phyloP scores from a whole-genome alignment of 2,888 invertebrate species.

The Thysanoteuthis rhombus region DNA sequence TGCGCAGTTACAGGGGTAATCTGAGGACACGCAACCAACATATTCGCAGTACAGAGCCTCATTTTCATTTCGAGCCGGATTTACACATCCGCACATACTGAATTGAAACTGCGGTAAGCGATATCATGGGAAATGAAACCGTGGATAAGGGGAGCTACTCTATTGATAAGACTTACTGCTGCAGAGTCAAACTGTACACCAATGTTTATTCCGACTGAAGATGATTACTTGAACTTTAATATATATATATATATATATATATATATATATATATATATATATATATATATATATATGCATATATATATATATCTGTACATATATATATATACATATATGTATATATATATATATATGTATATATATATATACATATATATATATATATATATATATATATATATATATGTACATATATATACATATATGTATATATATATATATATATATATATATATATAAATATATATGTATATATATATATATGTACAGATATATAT shows the following conservation, averaged over 20 bases:
- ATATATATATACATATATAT: neutral
- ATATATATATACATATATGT: neutral
- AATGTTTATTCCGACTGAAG: too few species aligned
- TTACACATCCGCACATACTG: too few species aligned
- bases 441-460: neutral
- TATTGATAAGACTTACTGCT: too few species aligned
- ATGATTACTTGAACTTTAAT: neutral
- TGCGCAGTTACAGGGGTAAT: neutral
- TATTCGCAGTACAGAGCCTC: too few species aligned
- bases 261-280: neutral
- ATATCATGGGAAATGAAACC: too few species aligned
- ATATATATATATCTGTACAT: neutral
- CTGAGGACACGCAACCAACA: neutral
- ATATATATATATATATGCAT: neutral
- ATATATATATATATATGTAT: neutral
- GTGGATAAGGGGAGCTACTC: too few species aligned
- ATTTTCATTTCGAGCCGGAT: too few species aligned
- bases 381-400: neutral
- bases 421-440: neutral
- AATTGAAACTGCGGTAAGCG: too few species aligned
- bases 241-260: conserved; percentile 14
- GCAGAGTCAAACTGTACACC: too few species aligned
- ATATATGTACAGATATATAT: neutral
- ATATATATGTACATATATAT: neutral
- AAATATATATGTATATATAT: neutral